phyloP scores from a whole-genome alignment of 2,113 vertebrate genomes.

The Circaetus cinerascens region DNA sequence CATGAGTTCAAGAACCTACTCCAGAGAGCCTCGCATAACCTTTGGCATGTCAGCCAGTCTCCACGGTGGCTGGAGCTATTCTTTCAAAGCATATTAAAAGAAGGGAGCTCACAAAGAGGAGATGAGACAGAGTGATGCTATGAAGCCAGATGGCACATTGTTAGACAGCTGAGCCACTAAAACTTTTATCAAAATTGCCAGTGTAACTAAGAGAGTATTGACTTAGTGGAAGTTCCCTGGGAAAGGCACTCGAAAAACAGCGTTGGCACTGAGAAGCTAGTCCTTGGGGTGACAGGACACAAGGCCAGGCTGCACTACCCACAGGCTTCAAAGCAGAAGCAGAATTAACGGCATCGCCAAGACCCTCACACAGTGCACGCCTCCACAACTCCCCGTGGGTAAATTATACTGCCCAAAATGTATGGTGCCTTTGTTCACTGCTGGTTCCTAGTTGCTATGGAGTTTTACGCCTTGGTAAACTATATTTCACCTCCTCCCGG shows the following conservation, averaged over 20 bases:
- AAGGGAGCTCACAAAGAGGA: not conserved
- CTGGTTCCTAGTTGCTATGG: constrained; percentile 49
- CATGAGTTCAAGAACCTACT: not conserved
- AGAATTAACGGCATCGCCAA: too few species aligned
- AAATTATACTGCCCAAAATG: not conserved
- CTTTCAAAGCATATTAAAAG: not conserved
- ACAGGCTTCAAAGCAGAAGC: too few species aligned
- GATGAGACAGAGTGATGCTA: not conserved
- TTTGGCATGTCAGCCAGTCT: not conserved
- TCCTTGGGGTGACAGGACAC: not conserved
- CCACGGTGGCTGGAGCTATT: not conserved
- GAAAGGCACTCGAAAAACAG: not conserved
- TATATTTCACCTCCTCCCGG: constrained; percentile 38
- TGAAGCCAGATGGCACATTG: fast-evolving
- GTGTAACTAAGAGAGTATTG: fast-evolving
- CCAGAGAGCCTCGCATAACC: not conserved
- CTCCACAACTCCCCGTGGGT: not conserved
- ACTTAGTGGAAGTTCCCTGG: fast-evolving
- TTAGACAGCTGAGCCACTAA: not conserved
- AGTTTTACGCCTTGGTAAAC: constrained; percentile 44
- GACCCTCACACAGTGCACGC: too few species aligned
- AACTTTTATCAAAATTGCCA: not conserved
- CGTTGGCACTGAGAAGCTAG: fast-evolving
- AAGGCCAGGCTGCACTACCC: not conserved
- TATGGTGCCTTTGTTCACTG: constrained; percentile 15